These are phyloP conservation scores for Myotis brandtii DNA, from an alignment of 2,113 vertebrate species.

Conservation along the genomic window DNA sequence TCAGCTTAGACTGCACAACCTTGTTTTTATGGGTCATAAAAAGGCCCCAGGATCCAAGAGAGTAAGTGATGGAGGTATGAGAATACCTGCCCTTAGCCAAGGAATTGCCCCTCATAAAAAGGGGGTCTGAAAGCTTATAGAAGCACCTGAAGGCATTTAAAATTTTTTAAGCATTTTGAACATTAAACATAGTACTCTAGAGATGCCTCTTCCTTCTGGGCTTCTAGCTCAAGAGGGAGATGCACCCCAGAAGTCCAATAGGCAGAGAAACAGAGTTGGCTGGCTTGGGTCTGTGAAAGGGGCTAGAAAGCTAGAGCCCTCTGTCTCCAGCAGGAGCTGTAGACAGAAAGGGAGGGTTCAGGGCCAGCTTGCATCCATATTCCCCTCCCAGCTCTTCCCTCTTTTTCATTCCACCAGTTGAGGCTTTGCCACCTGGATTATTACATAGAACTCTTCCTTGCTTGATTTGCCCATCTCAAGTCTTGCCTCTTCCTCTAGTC, in stretches of 20 bases:
- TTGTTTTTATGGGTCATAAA: background rate
- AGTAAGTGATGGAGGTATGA: background rate
- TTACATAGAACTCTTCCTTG: background rate
- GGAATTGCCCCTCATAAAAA: background rate
- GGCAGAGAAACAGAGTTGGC: constrained; percentile 40
- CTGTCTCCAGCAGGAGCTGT: constrained; percentile 33
- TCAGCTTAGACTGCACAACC: background rate
- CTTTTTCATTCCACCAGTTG: background rate
- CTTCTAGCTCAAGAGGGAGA: constrained; percentile 55
- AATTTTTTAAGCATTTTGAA: constrained; percentile 13
- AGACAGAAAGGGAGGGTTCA: background rate
- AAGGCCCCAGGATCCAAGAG: background rate
- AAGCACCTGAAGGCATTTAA: background rate
- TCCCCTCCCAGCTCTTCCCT: background rate
- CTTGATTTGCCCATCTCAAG: background rate
- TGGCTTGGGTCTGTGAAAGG: background rate
- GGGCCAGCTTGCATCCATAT: background rate
- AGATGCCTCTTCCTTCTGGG: background rate
- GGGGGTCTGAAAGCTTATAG: background rate
- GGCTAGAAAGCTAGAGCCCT: background rate
- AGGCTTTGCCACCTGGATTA: background rate
- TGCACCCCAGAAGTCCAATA: background rate
- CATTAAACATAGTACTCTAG: background rate
- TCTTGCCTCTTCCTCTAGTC: background rate
- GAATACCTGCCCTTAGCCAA: background rate